Evolutionary conservation across 2,797 vertebrate genomes (phyloP).

Genomic region (Sebastes alutus): DNA sequence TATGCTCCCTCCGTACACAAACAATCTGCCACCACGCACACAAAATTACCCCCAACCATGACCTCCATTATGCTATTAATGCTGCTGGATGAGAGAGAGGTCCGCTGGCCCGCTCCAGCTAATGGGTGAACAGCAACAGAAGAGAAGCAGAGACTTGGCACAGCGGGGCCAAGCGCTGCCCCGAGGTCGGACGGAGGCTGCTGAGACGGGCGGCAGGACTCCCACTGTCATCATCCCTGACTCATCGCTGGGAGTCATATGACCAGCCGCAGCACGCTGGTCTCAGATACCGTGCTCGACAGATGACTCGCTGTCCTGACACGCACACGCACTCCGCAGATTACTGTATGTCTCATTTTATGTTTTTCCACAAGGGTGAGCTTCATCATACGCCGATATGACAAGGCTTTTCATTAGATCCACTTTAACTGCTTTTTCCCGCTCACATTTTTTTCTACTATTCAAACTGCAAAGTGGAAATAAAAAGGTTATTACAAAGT

Average conservation of each 20-base stretch:
- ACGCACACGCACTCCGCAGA: slow-evolving; percentile 4
- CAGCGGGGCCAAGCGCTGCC: slow-evolving; percentile 27
- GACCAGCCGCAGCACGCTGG: slow-evolving; percentile 43
- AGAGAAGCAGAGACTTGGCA: slow-evolving; percentile 30
- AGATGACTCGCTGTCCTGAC: slow-evolving; percentile 46
- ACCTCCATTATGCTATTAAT: slow-evolving; percentile 62
- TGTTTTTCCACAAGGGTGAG: slow-evolving; percentile 16
- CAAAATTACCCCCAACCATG: slow-evolving; percentile 45
- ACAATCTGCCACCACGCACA: slow-evolving; percentile 36
- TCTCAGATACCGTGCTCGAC: slow-evolving; percentile 43
- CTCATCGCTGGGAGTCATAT: slow-evolving; percentile 59
- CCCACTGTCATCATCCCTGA: slow-evolving; percentile 62
- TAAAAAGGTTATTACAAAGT: background rate
- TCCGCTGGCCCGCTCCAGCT: slow-evolving; percentile 14
- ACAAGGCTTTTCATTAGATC: slow-evolving; percentile 23
- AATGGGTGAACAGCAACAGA: slow-evolving; percentile 40
- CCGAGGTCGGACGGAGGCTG: slow-evolving; percentile 37
- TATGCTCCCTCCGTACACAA: slow-evolving; percentile 23
- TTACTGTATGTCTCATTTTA: slow-evolving; percentile 26
- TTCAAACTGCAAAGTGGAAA: background rate
- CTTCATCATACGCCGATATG: slow-evolving; percentile 10
- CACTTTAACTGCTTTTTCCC: background rate
- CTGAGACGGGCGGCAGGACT: slow-evolving; percentile 45
- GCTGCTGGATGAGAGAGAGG: slow-evolving; percentile 40
- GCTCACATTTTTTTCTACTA: background rate